Conservation (phyloP, 2,888 invertebrate species). For the Tipula vernalis region DNA sequence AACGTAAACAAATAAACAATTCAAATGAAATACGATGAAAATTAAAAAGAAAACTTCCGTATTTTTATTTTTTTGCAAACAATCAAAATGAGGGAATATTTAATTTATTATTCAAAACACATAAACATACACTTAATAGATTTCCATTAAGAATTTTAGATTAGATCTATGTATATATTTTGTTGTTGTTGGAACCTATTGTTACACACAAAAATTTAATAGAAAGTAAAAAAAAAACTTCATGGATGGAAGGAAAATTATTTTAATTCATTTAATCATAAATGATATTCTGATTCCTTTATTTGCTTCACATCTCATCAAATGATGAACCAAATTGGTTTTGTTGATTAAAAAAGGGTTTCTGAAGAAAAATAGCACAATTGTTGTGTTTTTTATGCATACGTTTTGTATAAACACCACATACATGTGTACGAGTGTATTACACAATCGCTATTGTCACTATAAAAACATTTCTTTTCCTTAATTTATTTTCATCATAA, state of each 20-base stretch:
- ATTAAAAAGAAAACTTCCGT: neutral
- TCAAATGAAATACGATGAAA: neutral
- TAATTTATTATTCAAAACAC: neutral
- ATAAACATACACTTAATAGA: slow-evolving; percentile 4
- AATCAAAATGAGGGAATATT: neutral
- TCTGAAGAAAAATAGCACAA: neutral
- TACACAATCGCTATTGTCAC: neutral
- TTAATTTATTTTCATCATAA: neutral
- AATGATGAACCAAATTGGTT: neutral
- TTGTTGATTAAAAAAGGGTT: neutral
- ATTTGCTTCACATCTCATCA: neutral
- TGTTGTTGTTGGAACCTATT: neutral
- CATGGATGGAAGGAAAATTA: neutral
- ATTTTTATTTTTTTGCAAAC: neutral
- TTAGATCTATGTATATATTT: neutral
- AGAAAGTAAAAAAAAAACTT: neutral
- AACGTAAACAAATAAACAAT: neutral
- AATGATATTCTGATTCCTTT: neutral
- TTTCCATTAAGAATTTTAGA: neutral
- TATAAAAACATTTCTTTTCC: neutral
- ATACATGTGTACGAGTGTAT: neutral
- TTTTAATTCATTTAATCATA: neutral
- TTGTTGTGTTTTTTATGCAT: neutral
- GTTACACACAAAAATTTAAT: neutral
- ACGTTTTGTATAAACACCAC: neutral